Evolutionary conservation across 1,140 invertebrate genomes (phyloP).

Genomic region (Psilanteris sp.): DNA sequence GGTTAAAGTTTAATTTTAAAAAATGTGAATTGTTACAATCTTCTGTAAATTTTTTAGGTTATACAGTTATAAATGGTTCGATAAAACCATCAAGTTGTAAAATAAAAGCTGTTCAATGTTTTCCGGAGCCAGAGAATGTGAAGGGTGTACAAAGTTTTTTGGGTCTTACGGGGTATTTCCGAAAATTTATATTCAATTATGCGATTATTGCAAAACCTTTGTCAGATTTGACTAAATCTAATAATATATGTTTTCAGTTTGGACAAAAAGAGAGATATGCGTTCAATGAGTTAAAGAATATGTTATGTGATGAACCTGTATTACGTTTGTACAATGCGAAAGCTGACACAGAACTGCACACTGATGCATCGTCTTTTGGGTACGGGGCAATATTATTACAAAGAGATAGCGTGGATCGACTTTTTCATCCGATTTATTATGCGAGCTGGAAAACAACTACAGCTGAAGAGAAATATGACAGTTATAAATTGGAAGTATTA

Average conservation of each 20-base stretch:
- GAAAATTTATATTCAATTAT: not conserved
- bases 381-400: not conserved
- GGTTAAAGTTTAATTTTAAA: not conserved
- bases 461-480: not conserved
- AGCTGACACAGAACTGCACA: not conserved
- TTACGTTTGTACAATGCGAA: not conserved
- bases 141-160: not conserved
- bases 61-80: not conserved
- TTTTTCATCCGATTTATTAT: not conserved
- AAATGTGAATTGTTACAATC: not conserved
- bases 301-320: not conserved
- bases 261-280: not conserved
- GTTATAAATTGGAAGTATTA: no score
- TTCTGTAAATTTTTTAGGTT: not conserved
- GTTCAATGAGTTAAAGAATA: not conserved
- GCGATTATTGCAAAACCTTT: not conserved
- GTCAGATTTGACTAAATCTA: not conserved
- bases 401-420: not conserved
- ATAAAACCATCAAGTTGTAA: not conserved
- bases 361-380: not conserved
- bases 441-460: not conserved
- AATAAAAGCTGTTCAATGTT: no score
- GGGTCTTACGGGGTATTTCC: not conserved
- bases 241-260: not conserved
- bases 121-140: not conserved